Evolutionary conservation across 2,888 invertebrate species (phyloP), one percentile per base, ranked within the genome.

Genomic region (Baronia brevicornis): DNA sequence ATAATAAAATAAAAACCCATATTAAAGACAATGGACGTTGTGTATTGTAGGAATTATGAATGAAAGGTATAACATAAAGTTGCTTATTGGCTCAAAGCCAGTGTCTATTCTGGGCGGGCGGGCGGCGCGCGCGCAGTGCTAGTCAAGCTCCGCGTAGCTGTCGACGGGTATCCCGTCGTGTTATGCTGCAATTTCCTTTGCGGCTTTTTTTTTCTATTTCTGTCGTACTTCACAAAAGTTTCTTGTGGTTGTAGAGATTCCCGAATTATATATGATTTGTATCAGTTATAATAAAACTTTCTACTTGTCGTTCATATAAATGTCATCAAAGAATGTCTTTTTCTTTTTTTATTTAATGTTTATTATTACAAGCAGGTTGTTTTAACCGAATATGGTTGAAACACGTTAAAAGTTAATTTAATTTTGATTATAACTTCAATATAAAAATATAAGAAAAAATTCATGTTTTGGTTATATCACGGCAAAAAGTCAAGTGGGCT

Each of bases 61-160:
- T 82, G 82, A 67, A 66, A 58, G 56, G 61, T 62, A 28, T 52
- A 59, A 55, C 48, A 45, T 52, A 46, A 53, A 59, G 48, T 54
- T 53, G 62, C 53, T 47, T 58, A 60, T 71, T 80, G 82, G 82
- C 70, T 42, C 29, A 14, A 14, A 58, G 79, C 82, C 80, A 80
- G 64, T 36, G 44, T 54, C 51, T 80, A 82, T 82, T 84, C 70
- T 70, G 64, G 68, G 73, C 66, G 67, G 67, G 67, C 65, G 74
- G 68, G 63, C 55, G 49, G 60, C 75, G 72, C 66, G 60, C 56
- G 69, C 72, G 73, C 74, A 58, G 46, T 49, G 51, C 61, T 75
- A 78, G 78, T 77, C 60, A 55, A 47, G 47, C 71, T 70, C 60
- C 71, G 77, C 70, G 67, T 48, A 51, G 52, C 52, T 54, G 51